Conservation (phyloP, 2,113 vertebrate species). For the Anser brachyrhynchus region DNA sequence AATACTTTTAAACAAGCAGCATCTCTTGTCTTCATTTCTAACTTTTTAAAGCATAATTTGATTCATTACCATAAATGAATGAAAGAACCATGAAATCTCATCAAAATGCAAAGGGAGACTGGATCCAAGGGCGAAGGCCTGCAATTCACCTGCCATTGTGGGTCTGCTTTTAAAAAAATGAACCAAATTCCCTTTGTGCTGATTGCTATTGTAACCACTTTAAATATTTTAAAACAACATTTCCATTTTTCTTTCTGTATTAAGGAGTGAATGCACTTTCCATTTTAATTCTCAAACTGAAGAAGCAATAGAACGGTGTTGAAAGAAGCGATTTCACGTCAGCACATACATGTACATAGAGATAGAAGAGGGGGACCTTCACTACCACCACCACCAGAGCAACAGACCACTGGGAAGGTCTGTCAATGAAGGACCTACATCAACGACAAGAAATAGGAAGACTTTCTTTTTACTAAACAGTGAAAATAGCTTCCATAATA, state of each 20-base stretch:
- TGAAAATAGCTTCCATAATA: not conserved
- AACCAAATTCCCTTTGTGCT: not conserved
- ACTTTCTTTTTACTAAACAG: not conserved
- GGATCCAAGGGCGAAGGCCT: not conserved
- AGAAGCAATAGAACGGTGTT: not conserved
- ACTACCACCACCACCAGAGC: not conserved
- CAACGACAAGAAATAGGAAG: not conserved
- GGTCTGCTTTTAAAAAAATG: constrained; percentile 6
- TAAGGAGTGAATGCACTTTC: not conserved
- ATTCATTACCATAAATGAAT: constrained; percentile 25
- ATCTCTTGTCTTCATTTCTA: constrained; percentile 30
- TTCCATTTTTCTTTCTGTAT: not conserved
- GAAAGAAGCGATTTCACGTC: not conserved
- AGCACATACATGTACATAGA: not conserved
- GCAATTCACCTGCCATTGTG: not conserved
- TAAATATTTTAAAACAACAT: constrained; percentile 6
- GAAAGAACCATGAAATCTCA: not conserved
- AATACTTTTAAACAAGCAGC: constrained; percentile 17
- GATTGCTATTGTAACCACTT: constrained; percentile 7
- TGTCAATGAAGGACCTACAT: not conserved
- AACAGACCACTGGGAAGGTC: not conserved
- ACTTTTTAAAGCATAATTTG: constrained; percentile 33
- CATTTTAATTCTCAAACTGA: constrained; percentile 4
- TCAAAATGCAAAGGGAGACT: not conserved
- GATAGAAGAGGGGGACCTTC: not conserved